These are phyloP conservation scores for Sphyrna mokarran DNA, from an alignment of 2,113 vertebrate genomes.

Conservation along the genomic window DNA sequence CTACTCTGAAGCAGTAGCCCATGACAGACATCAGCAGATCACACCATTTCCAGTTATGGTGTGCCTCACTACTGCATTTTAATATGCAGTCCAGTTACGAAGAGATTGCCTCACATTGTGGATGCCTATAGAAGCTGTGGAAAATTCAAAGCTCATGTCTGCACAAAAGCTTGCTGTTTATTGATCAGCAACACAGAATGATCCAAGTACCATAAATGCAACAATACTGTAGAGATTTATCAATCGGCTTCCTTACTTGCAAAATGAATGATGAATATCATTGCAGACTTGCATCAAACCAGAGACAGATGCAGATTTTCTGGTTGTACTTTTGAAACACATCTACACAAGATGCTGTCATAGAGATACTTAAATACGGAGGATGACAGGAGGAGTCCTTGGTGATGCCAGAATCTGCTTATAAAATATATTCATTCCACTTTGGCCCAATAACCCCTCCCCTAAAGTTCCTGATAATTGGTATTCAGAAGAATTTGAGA, in stretches of 20 bases:
- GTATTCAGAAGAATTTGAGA: background rate
- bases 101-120: background rate
- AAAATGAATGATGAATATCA: background rate
- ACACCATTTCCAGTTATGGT: constrained; percentile 5
- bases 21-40: background rate
- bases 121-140: background rate
- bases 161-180: too few relatives aligned
- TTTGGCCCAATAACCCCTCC: background rate
- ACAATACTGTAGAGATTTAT: background rate
- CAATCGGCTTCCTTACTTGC: background rate
- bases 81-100: background rate
- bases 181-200: background rate
- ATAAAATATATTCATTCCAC: background rate
- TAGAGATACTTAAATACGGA: background rate
- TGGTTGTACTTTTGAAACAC: background rate
- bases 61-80: background rate
- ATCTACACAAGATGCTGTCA: background rate
- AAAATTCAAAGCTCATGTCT: background rate
- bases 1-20: background rate
- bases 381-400: background rate
- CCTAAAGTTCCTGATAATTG: background rate
- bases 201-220: background rate
- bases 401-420: background rate
- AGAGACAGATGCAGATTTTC: background rate
- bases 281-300: background rate